These are phyloP conservation scores for Harpegnathos saltator DNA, from an alignment of 1,140 invertebrate species.

Conservation along the genomic window DNA sequence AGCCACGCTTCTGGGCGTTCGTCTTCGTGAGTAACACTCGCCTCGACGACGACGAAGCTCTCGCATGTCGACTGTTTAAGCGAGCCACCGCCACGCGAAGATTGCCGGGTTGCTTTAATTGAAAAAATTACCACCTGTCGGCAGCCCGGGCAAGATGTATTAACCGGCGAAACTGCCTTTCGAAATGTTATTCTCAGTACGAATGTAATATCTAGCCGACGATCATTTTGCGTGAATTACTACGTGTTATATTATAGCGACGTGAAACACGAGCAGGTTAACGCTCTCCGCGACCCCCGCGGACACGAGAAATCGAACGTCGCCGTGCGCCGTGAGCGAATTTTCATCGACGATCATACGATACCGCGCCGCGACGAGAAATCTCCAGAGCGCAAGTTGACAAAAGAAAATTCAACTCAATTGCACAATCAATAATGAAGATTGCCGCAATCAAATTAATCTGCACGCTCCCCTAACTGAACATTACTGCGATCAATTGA, in stretches of 20 bases:
- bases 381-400: no score
- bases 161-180: slow-evolving; percentile 61
- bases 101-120: slow-evolving; percentile 76
- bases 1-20: background rate
- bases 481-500: no score
- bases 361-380: background rate
- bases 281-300: background rate
- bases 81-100: slow-evolving; percentile 67
- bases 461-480: no score
- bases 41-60: slow-evolving; percentile 34
- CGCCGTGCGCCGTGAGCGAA: no score
- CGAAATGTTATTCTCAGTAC: slow-evolving; percentile 68
- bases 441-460: no score
- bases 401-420: background rate
- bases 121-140: slow-evolving; percentile 72
- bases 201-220: slow-evolving; percentile 55
- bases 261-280: slow-evolving; percentile 18
- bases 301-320: background rate
- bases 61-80: slow-evolving; percentile 72
- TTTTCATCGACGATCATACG: slow-evolving; percentile 9
- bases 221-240: slow-evolving; percentile 42
- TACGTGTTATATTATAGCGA: slow-evolving; percentile 44
- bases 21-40: slow-evolving; percentile 54
- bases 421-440: no score
- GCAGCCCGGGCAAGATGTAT: slow-evolving; percentile 33